These are phyloP conservation scores for Amphiprion ocellaris DNA, from an alignment of 2,113 vertebrate species.

Conservation along the genomic window DNA sequence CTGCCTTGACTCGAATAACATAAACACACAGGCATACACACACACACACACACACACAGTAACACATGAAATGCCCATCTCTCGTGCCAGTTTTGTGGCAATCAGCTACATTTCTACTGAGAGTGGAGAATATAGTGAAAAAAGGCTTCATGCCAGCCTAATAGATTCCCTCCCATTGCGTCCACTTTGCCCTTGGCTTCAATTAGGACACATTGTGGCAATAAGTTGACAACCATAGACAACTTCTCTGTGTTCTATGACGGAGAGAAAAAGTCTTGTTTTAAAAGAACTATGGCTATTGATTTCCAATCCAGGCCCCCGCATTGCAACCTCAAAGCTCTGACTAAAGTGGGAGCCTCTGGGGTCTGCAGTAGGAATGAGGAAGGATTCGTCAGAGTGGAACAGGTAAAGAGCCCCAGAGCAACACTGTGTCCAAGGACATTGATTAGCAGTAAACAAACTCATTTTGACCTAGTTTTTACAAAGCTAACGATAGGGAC, in stretches of 20 bases:
- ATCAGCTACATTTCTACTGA: constrained; percentile 5
- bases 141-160: constrained; percentile 5
- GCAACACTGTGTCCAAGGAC: constrained; percentile 36
- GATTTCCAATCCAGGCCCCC: constrained; percentile 40
- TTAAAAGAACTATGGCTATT: constrained; percentile 23
- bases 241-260: constrained; percentile 1
- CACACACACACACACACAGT: neutral
- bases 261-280: neutral
- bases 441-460: constrained; percentile 66
- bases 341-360: constrained; percentile 18
- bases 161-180: constrained; percentile 24
- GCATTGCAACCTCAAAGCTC: constrained; percentile 19
- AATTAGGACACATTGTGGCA: neutral
- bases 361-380: constrained; percentile 37
- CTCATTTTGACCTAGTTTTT: constrained; percentile 56
- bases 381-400: constrained; percentile 41
- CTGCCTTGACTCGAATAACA: neutral
- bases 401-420: constrained; percentile 52
- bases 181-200: constrained; percentile 12
- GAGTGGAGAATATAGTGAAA: constrained; percentile 3
- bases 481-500: constrained; percentile 24
- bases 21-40: constrained; percentile 15
- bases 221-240: neutral
- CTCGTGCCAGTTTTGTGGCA: neutral
- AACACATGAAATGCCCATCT: neutral